A percentile compares a stretch with the other conserved stretches of the same genome.
Conservation (phyloP, 1,140 invertebrate genomes). For the Pentalonia nigronervosa region DNA sequence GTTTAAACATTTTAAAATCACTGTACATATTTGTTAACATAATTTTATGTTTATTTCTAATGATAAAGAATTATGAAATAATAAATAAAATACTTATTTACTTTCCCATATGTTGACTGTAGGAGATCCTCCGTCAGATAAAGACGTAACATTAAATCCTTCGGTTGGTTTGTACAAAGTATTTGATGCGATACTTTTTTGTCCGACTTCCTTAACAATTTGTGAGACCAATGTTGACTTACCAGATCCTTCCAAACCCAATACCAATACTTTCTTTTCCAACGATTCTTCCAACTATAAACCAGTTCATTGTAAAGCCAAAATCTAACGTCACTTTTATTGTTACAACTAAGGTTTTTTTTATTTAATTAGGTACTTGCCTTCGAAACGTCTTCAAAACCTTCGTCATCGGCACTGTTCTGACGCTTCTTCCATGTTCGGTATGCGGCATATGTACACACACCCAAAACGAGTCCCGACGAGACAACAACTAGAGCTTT, state of each 20-base stretch:
- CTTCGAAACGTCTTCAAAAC: constrained; percentile 66
- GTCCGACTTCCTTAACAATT: constrained; percentile 60
- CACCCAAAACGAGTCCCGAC: constrained; percentile 60
- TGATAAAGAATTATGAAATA: neutral
- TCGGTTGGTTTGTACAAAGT: constrained; percentile 62
- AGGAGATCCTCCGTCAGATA: constrained; percentile 62
- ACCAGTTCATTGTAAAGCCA: neutral
- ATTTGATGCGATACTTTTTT: constrained; percentile 61
- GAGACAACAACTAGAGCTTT: constrained; percentile 53
- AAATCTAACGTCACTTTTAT: neutral
- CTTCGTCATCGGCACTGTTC: constrained; percentile 65
- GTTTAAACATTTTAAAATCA: too few relatives aligned
- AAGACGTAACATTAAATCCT: constrained; percentile 64
- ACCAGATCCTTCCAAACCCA: constrained; percentile 65
- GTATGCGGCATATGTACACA: constrained; percentile 65
- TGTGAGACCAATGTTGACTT: constrained; percentile 66
- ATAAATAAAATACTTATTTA: constrained; percentile 41
- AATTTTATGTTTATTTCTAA: neutral
- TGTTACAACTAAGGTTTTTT: neutral
- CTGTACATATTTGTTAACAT: neutral
- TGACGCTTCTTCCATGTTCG: constrained; percentile 65
- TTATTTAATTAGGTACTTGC: constrained; percentile 61
- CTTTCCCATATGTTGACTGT: constrained; percentile 48
- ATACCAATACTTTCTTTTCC: constrained; percentile 64
- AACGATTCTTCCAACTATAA: constrained; percentile 64